phyloP scores from a whole-genome alignment of 1,140 invertebrate species.

The Gyrodactylus salaris region DNA sequence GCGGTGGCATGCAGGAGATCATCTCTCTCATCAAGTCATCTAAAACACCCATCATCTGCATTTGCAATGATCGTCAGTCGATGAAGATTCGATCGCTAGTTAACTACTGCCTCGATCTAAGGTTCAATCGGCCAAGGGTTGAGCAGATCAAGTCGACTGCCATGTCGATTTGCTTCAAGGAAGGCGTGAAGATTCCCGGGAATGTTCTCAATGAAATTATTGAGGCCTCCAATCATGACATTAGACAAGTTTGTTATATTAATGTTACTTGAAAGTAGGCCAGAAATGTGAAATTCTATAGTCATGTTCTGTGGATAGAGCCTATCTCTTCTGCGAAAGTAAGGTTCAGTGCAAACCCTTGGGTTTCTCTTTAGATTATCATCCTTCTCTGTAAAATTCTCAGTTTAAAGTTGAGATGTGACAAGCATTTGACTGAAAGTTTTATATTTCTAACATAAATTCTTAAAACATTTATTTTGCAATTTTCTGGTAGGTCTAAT shows the following conservation, averaged over 20 bases:
- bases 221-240: slow-evolving; percentile 49
- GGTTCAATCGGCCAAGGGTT: slow-evolving; percentile 42
- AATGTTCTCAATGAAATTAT: slow-evolving; percentile 44
- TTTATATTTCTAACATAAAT: too few species aligned
- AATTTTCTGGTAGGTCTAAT: too few species aligned
- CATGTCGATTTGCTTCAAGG: slow-evolving; percentile 59
- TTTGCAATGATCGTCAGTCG: slow-evolving; percentile 81
- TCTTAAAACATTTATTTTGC: too few species aligned
- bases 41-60: slow-evolving; percentile 72
- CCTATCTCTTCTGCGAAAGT: background rate
- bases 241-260: slow-evolving; percentile 64
- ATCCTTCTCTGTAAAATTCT: too few species aligned
- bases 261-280: too few species aligned
- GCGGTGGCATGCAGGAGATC: slow-evolving; percentile 65
- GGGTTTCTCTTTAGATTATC: too few species aligned
- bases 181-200: slow-evolving; percentile 42
- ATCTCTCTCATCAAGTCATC: slow-evolving; percentile 57
- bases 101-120: slow-evolving; percentile 72
- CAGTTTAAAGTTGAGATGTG: too few species aligned
- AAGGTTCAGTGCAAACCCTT: too few species aligned
- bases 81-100: slow-evolving; percentile 63
- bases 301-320: slow-evolving; percentile 11
- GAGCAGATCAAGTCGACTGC: slow-evolving; percentile 68
- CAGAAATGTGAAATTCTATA: slow-evolving; percentile 26
- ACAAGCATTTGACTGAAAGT: too few species aligned